Percentiles rank a stretch among this genome's conserved stretches.
Conservation (phyloP, 2,888 invertebrate genomes). For the Drosophila ezoana region DNA sequence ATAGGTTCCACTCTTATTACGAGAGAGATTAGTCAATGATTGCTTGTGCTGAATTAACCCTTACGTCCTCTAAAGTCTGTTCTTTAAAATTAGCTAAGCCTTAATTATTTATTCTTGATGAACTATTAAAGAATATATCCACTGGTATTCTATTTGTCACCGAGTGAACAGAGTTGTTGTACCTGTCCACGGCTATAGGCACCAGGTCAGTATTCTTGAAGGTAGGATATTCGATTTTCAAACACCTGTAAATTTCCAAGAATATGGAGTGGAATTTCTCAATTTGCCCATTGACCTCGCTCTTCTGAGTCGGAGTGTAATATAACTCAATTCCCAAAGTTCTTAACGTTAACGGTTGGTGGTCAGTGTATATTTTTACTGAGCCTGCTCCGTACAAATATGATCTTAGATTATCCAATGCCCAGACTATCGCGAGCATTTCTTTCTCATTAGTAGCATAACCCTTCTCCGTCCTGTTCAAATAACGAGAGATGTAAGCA, state of each 20-base stretch:
- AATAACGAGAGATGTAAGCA: too few relatives aligned
- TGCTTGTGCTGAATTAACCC: background rate
- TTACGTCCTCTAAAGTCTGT: background rate
- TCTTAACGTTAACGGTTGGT: too few relatives aligned
- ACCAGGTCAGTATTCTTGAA: background rate
- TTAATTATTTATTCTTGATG: background rate
- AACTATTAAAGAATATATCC: background rate
- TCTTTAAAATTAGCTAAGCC: background rate
- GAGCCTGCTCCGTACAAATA: too few relatives aligned
- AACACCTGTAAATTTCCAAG: background rate
- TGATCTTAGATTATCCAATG: too few relatives aligned
- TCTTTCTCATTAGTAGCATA: too few relatives aligned
- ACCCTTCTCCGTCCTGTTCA: too few relatives aligned
- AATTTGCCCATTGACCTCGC: background rate
- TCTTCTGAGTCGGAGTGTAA: background rate
- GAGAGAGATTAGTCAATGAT: too few relatives aligned
- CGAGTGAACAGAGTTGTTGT: background rate
- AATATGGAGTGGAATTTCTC: background rate
- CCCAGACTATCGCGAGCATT: too few relatives aligned
- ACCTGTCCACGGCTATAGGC: background rate
- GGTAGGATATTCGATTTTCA: background rate
- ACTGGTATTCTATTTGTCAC: background rate
- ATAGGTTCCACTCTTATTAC: background rate
- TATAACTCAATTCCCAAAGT: background rate
- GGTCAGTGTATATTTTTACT: too few relatives aligned